phyloP scores from a whole-genome alignment of 2,888 invertebrate genomes.

The Conchocele bisecta region DNA sequence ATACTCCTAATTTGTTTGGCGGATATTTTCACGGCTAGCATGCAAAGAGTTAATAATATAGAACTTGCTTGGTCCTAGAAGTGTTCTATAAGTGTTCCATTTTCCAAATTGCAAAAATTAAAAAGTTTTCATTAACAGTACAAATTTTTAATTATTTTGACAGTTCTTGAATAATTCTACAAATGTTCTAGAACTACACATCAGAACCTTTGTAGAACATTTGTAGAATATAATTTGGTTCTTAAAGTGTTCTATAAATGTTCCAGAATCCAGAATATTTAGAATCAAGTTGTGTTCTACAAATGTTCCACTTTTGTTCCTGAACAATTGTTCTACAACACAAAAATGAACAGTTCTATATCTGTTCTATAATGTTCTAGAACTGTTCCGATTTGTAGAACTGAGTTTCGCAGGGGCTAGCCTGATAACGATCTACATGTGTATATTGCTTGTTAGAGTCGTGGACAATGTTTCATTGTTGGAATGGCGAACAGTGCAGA shows the following conservation, averaged over 20 bases:
- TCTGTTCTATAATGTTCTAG: conserved; percentile 6
- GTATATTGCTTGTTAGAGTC: no score
- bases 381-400: conserved; percentile 8
- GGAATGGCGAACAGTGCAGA: no score
- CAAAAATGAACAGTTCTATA: conserved; percentile 1
- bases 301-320: conserved; percentile 6
- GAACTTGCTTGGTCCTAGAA: conserved; percentile 4
- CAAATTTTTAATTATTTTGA: no score
- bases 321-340: conserved; percentile 1
- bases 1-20: no score
- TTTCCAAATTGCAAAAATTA: no score
- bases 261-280: background rate
- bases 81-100: conserved; percentile 4
- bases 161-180: no score
- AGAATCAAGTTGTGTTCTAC: conserved; percentile 8
- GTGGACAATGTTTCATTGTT: no score
- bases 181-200: background rate
- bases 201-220: conserved; percentile 1
- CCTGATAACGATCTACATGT: no score
- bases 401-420: conserved; percentile 10
- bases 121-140: no score
- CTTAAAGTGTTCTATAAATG: conserved; percentile 6
- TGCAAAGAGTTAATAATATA: no score
- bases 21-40: no score
- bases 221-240: conserved; percentile 4